Conservation (phyloP, 35 echinoderm and acorn worm genomes). For the Ophiothrix spiculata region DNA sequence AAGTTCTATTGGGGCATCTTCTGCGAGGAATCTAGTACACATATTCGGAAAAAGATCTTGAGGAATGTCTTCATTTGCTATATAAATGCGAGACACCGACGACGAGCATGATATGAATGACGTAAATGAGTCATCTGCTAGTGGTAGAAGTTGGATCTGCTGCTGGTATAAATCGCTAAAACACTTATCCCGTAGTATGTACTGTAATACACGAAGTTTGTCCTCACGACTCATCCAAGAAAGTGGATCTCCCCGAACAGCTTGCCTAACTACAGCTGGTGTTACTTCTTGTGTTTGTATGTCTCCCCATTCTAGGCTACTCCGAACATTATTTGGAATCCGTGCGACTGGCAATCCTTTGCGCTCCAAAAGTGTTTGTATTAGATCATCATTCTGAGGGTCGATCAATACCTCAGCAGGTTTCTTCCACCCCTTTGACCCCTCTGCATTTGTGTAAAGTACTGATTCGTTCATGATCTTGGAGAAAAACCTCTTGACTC, state of each 20-base stretch:
- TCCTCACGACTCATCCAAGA: constrained; percentile 17
- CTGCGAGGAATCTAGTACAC: background rate
- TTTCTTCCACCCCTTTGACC: constrained; percentile 20
- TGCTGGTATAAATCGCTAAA: constrained; percentile 19
- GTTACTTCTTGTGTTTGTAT: background rate
- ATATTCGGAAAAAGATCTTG: constrained; percentile 7
- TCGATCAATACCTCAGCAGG: constrained; percentile 19
- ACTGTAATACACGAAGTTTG: constrained; percentile 45
- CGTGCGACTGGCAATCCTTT: constrained; percentile 11
- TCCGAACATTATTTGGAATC: background rate
- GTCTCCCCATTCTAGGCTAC: constrained; percentile 6
- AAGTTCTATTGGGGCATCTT: background rate
- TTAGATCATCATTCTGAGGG: background rate
- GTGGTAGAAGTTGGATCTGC: constrained; percentile 34
- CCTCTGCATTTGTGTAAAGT: background rate
- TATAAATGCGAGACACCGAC: constrained; percentile 3
- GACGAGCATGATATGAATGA: background rate
- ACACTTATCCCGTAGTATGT: constrained; percentile 13
- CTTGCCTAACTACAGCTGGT: constrained; percentile 19
- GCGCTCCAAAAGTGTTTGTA: constrained; percentile 19
- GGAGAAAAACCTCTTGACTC: constrained; percentile 39
- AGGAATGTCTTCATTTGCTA: background rate
- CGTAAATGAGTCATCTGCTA: constrained; percentile 38
- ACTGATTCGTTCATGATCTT: constrained; percentile 21
- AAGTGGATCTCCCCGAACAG: constrained; percentile 21